Conservation (phyloP, 2,797 vertebrate genomes). For the Threskiornis aethiopicus region DNA sequence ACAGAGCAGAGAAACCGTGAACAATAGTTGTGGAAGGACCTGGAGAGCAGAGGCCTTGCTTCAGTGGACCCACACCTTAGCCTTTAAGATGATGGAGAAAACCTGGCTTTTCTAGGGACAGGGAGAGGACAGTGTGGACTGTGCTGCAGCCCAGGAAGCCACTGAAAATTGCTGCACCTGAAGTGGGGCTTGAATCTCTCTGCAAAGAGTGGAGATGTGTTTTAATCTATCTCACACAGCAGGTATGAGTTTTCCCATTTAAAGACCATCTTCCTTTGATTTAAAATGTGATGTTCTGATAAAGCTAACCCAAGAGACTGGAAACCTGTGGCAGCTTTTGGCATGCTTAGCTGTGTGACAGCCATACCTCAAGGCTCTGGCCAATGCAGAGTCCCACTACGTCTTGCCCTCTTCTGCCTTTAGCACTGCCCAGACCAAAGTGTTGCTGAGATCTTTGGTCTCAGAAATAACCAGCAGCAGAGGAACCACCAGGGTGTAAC, state of each 20-base stretch:
- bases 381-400: not conserved
- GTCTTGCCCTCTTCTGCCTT: not conserved
- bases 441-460: not conserved
- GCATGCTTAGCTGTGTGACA: not conserved
- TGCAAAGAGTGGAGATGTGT: not conserved
- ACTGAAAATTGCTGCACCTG: not conserved
- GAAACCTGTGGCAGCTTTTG: not conserved
- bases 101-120: not conserved
- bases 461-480: not conserved
- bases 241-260: not conserved
- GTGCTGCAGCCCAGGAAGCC: not conserved
- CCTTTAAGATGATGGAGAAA: not conserved
- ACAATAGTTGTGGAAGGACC: fast-evolving
- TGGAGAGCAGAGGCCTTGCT: not conserved
- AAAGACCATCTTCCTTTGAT: not conserved
- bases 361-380: not conserved
- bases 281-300: not conserved
- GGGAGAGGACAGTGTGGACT: not conserved
- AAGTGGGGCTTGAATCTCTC: not conserved
- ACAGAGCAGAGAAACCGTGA: not conserved
- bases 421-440: not conserved
- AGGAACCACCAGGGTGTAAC: not conserved
- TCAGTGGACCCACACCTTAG: not conserved
- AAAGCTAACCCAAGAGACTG: not conserved
- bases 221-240: not conserved